Percentiles rank a stretch among this genome's conserved stretches.
Conservation (phyloP, 2,888 invertebrate species). For the Sphaerophoria taeniata region DNA sequence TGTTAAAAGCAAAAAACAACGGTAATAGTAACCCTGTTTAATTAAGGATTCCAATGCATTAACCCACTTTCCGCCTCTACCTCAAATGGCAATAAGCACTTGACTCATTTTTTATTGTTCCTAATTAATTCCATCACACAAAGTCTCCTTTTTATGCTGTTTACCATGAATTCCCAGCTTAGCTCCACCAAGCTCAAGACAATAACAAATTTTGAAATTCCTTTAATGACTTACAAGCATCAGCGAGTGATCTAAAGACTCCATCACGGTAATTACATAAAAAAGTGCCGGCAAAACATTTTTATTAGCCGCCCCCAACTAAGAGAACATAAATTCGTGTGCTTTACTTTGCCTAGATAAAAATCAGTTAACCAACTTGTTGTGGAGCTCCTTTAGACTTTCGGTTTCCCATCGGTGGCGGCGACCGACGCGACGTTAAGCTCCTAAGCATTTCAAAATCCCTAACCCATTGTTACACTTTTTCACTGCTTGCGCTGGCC, state of each 20-base stretch:
- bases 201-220: conserved; percentile 30
- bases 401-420: conserved; percentile 38
- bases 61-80: conserved; percentile 46
- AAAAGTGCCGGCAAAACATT: conserved; percentile 29
- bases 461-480: conserved; percentile 70
- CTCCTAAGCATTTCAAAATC: conserved; percentile 63
- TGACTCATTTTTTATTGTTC: background rate
- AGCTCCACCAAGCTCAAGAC: background rate
- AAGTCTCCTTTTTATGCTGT: conserved; percentile 10
- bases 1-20: background rate
- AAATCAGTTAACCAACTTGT: conserved; percentile 42
- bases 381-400: conserved; percentile 24
- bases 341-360: conserved; percentile 49
- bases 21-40: background rate
- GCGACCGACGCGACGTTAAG: conserved; percentile 49
- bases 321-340: background rate
- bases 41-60: conserved; percentile 20
- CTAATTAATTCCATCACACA: conserved; percentile 14
- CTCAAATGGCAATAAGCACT: background rate
- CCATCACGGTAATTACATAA: conserved; percentile 34
- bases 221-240: conserved; percentile 60
- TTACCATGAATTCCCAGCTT: conserved; percentile 41
- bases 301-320: conserved; percentile 49
- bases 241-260: conserved; percentile 60
- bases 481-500: conserved; percentile 28